phyloP scores from a whole-genome alignment of 2,888 invertebrate genomes.

The Diarsia rubi region DNA sequence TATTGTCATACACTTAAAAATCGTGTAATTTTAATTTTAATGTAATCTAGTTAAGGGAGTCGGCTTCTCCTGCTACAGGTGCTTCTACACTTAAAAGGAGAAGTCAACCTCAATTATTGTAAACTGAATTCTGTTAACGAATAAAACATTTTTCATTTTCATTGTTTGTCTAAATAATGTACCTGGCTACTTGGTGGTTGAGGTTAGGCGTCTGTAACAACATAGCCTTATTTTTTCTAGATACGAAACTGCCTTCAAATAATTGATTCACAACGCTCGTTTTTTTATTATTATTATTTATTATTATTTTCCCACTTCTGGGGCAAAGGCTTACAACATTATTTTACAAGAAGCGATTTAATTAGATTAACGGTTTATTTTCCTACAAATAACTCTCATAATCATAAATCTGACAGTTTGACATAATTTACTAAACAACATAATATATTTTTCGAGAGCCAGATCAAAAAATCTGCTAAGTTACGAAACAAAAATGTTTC shows the following conservation, averaged over 20 bases:
- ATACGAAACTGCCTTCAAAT: background rate
- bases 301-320: too few species aligned
- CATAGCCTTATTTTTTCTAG: background rate
- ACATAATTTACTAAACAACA: background rate
- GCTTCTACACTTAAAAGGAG: too few species aligned
- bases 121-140: too few species aligned
- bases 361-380: background rate
- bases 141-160: too few species aligned
- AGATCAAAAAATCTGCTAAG: background rate
- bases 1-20: too few species aligned
- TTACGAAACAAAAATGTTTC: background rate
- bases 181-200: background rate
- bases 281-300: too few species aligned
- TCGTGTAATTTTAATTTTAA: too few species aligned
- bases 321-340: background rate
- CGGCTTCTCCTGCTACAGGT: too few species aligned
- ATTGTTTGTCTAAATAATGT: too few species aligned
- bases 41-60: too few species aligned
- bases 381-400: background rate
- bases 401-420: background rate
- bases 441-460: background rate
- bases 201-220: background rate
- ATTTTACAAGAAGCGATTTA: background rate
- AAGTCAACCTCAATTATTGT: too few species aligned
- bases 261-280: background rate